Evolutionary conservation across 2,797 vertebrate species (phyloP).

Genomic region (Myiothlypis chrysogaster): DNA sequence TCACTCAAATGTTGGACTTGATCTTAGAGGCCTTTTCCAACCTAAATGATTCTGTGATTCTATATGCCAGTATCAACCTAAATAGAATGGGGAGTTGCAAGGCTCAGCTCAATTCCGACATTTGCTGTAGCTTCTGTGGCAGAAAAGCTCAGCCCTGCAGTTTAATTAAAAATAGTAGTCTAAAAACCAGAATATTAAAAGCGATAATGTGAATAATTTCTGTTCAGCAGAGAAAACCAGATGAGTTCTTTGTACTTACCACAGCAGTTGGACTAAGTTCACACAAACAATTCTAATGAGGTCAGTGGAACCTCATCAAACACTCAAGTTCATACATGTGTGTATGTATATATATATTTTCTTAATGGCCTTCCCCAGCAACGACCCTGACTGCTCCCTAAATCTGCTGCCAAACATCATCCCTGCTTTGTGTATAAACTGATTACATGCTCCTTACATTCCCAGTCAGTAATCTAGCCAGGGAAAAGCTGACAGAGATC

Average conservation of each 20-base stretch:
- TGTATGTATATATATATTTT: accelerated
- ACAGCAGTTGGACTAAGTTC: background rate
- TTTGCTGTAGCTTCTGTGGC: background rate
- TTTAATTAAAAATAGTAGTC: background rate
- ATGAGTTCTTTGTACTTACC: background rate
- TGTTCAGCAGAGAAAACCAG: background rate
- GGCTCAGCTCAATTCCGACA: background rate
- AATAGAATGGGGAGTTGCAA: background rate
- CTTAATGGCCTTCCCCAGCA: background rate
- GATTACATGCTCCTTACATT: background rate
- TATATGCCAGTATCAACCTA: background rate
- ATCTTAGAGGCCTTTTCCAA: background rate
- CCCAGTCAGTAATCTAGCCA: background rate
- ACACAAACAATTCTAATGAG: background rate
- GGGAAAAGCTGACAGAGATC: background rate
- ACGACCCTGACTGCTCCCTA: background rate
- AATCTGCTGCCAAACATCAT: background rate
- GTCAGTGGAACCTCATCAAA: background rate
- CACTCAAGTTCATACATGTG: background rate
- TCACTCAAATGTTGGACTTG: background rate
- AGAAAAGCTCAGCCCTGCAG: background rate
- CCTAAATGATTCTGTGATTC: background rate
- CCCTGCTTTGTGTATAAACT: background rate
- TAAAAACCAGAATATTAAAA: background rate
- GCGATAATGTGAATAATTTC: background rate